Conservation (phyloP, 2,797 vertebrate species). For the Rousettus madagascariensis region DNA sequence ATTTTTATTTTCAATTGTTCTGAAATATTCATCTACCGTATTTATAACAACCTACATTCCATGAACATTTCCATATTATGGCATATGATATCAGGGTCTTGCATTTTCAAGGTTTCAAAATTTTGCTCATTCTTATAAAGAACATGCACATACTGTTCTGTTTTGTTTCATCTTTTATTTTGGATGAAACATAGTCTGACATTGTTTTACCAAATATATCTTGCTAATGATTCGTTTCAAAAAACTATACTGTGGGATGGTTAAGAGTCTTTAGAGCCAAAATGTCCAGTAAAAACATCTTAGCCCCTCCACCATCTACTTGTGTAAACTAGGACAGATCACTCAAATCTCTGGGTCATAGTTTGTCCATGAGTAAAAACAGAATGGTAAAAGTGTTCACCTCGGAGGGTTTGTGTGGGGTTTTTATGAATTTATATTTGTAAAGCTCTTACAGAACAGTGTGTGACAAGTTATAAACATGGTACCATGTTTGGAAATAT, state of each 20-base stretch:
- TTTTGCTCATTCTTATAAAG: not conserved
- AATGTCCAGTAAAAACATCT: not conserved
- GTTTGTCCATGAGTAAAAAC: not conserved
- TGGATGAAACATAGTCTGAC: not conserved
- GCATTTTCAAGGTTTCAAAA: not conserved
- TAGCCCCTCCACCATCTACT: fast-evolving
- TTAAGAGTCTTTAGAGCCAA: not conserved
- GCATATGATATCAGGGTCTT: not conserved
- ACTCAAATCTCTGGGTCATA: not conserved
- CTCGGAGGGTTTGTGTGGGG: fast-evolving
- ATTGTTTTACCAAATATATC: not conserved
- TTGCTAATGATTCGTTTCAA: not conserved
- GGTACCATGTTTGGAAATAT: not conserved
- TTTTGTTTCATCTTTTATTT: not conserved
- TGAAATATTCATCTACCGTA: not conserved
- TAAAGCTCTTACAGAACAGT: not conserved
- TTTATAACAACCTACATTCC: not conserved
- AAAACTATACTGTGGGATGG: not conserved
- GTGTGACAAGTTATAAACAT: not conserved
- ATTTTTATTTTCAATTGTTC: not conserved
- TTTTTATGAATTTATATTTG: not conserved
- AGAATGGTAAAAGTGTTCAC: not conserved
- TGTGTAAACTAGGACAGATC: not conserved
- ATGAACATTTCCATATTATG: not conserved
- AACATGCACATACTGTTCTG: not conserved